Percentiles rank a stretch among this genome's conserved stretches.
phyloP scores from a whole-genome alignment of 2,113 vertebrate species.

The Catharus bicknelli region DNA sequence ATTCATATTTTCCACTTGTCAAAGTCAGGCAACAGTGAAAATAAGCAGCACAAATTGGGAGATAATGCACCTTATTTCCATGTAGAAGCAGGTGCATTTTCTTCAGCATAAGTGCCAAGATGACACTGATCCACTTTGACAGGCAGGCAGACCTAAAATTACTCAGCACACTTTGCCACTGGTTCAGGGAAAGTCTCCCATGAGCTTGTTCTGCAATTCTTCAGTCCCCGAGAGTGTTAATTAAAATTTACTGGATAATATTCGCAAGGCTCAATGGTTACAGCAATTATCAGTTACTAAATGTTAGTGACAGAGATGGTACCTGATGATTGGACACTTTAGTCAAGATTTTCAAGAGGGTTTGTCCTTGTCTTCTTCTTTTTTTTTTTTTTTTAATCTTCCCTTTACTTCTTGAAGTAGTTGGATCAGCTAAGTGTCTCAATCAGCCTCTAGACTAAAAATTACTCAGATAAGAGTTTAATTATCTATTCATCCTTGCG shows the following conservation, averaged over 20 bases:
- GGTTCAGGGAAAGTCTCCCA: slow-evolving; percentile 63
- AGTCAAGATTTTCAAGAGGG: slow-evolving; percentile 3
- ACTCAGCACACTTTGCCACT: slow-evolving; percentile 72
- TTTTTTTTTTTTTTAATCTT: neutral
- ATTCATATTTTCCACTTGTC: slow-evolving; percentile 55
- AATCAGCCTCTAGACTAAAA: slow-evolving; percentile 24
- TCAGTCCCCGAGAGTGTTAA: slow-evolving; percentile 77
- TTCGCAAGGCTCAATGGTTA: slow-evolving; percentile 79
- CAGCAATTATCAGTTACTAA: slow-evolving; percentile 81
- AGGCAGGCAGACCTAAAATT: slow-evolving; percentile 82
- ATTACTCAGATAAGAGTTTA: neutral
- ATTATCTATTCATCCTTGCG: slow-evolving; percentile 37
- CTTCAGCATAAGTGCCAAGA: slow-evolving; percentile 68
- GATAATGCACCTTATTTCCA: slow-evolving; percentile 80
- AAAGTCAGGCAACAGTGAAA: slow-evolving; percentile 64
- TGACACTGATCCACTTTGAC: slow-evolving; percentile 81
- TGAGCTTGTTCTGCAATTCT: slow-evolving; percentile 71
- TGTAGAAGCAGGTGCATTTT: slow-evolving; percentile 78
- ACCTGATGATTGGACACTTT: slow-evolving; percentile 67
- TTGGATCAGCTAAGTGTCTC: slow-evolving; percentile 45
- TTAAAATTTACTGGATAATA: slow-evolving; percentile 84
- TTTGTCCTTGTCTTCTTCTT: neutral
- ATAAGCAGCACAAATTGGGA: slow-evolving; percentile 78
- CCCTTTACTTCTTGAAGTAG: slow-evolving; percentile 43
- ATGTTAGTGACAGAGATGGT: slow-evolving; percentile 69